These are phyloP conservation scores for Pantherophis alleghaniensis DNA, from an alignment of 2,797 vertebrate genomes.

Conservation along the genomic window DNA sequence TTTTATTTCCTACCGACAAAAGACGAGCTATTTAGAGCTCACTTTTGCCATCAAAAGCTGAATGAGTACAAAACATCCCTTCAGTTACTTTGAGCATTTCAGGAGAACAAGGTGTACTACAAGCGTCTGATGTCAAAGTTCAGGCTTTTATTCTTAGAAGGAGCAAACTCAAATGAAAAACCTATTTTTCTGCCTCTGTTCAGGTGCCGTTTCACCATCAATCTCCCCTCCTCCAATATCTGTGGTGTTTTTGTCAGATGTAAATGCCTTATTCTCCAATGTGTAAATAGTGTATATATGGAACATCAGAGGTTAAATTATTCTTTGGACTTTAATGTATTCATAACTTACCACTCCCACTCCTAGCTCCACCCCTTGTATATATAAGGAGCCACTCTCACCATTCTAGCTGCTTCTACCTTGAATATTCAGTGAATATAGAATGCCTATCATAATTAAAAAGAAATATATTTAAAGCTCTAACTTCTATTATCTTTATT, in stretches of 20 bases:
- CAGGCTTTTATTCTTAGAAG: slow-evolving; percentile 13
- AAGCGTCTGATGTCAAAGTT: slow-evolving; percentile 22
- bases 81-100: slow-evolving; percentile 23
- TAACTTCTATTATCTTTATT: too few relatives aligned
- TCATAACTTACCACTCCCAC: too few relatives aligned
- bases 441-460: too few relatives aligned
- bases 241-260: background rate
- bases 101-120: slow-evolving; percentile 31
- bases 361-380: too few relatives aligned
- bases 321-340: too few relatives aligned
- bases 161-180: background rate
- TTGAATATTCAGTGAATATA: too few relatives aligned
- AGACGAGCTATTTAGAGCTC: slow-evolving; percentile 33
- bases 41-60: slow-evolving; percentile 6
- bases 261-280: too few relatives aligned
- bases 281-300: too few relatives aligned
- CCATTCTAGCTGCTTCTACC: too few relatives aligned
- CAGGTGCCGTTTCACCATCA: background rate
- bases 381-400: too few relatives aligned
- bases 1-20: slow-evolving; percentile 23
- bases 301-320: too few relatives aligned
- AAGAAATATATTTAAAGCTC: too few relatives aligned
- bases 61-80: slow-evolving; percentile 20
- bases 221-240: background rate
- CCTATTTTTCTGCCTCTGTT: background rate